Conservation (phyloP, 2,888 invertebrate species). For the Torymus tubicola region DNA sequence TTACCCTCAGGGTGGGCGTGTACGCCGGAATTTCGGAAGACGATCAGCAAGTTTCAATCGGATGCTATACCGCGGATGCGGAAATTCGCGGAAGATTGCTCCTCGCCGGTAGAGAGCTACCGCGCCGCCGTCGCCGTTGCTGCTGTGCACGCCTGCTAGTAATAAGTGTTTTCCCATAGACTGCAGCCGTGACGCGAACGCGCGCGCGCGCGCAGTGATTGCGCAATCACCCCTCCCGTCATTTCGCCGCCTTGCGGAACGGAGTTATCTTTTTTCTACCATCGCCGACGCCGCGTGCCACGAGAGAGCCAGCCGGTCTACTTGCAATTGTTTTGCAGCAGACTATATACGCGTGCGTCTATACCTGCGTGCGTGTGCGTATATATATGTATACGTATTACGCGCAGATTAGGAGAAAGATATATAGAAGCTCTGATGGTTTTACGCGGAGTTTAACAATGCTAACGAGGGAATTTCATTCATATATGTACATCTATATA, state of each 20-base stretch:
- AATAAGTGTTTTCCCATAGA: slow-evolving; percentile 33
- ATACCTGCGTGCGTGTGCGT: background rate
- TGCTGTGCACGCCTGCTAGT: background rate
- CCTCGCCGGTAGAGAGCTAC: background rate
- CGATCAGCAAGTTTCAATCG: slow-evolving; percentile 34
- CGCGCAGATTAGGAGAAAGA: background rate
- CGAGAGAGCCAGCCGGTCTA: background rate
- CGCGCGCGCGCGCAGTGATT: slow-evolving; percentile 7
- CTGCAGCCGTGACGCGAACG: background rate
- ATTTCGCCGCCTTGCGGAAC: slow-evolving; percentile 14
- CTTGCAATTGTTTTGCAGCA: slow-evolving; percentile 34
- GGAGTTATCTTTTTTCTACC: slow-evolving; percentile 29
- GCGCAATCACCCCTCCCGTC: slow-evolving; percentile 28
- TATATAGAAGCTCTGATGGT: background rate
- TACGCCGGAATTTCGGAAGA: slow-evolving; percentile 15
- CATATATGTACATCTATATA: background rate
- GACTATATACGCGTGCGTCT: background rate
- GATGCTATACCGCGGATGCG: slow-evolving; percentile 32
- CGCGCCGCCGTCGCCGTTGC: background rate
- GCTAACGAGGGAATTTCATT: slow-evolving; percentile 23
- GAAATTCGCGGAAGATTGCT: slow-evolving; percentile 37
- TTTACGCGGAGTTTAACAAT: slow-evolving; percentile 13
- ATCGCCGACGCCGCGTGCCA: background rate
- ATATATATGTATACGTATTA: background rate
- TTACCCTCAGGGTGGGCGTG: too few relatives aligned